Evolutionary conservation across 2,888 invertebrate genomes (phyloP).

Genomic region (Plebejus melissa): DNA sequence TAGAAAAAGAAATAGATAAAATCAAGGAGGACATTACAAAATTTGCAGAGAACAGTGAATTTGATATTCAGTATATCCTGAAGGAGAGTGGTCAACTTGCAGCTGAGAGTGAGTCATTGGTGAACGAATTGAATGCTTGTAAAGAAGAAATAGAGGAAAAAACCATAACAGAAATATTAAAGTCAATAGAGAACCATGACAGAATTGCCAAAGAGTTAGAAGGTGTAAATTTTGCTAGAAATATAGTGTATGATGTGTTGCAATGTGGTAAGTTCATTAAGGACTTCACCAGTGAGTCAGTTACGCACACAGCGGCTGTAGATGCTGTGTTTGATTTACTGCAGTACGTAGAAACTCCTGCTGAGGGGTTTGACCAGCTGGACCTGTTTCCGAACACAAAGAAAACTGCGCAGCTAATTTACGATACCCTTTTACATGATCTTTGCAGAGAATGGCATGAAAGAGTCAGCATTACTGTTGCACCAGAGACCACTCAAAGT

Average conservation of each 20-base stretch:
- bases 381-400: slow-evolving; percentile 73
- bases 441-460: slow-evolving; percentile 70
- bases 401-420: slow-evolving; percentile 61
- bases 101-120: slow-evolving; percentile 60
- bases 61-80: slow-evolving; percentile 78
- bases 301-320: slow-evolving; percentile 65
- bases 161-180: slow-evolving; percentile 79
- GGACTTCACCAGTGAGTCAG: slow-evolving; percentile 56
- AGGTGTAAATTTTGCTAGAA: slow-evolving; percentile 77
- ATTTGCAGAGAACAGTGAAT: slow-evolving; percentile 79
- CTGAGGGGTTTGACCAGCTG: slow-evolving; percentile 71
- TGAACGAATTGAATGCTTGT: slow-evolving; percentile 76
- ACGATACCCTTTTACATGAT: slow-evolving; percentile 66
- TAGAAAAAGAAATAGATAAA: slow-evolving; percentile 75
- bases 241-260: slow-evolving; percentile 59
- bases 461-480: slow-evolving; percentile 63
- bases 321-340: slow-evolving; percentile 71
- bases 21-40: slow-evolving; percentile 81
- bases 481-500: slow-evolving; percentile 48
- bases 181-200: slow-evolving; percentile 80
- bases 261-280: slow-evolving; percentile 58
- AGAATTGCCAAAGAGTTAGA: slow-evolving; percentile 75
- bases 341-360: slow-evolving; percentile 61
- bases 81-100: slow-evolving; percentile 67
- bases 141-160: slow-evolving; percentile 80